Percentiles rank a stretch among this genome's conserved stretches.
These are phyloP conservation scores for Episyrphus balteatus DNA, from an alignment of 1,140 invertebrate species.

Conservation along the genomic window DNA sequence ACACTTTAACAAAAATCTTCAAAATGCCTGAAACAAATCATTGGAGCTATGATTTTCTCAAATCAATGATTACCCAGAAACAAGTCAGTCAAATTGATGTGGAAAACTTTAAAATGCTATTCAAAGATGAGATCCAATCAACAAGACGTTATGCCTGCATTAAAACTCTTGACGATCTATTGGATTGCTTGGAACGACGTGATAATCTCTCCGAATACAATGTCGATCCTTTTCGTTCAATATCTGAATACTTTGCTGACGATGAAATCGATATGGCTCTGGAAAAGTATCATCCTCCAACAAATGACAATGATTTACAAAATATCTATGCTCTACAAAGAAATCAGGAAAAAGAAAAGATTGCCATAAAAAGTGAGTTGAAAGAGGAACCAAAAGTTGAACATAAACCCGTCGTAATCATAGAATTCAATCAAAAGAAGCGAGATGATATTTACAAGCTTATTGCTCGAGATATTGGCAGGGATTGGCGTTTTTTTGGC, in stretches of 20 bases:
- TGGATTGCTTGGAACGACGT: conserved; percentile 20
- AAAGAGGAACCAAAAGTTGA: background rate
- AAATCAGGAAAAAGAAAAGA: conserved; percentile 10
- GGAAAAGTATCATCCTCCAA: conserved; percentile 7
- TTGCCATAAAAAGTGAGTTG: conserved; percentile 13
- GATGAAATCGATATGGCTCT: conserved; percentile 9
- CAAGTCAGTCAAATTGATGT: conserved; percentile 6
- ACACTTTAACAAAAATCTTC: background rate
- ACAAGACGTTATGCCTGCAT: conserved; percentile 14
- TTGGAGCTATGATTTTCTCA: conserved; percentile 21
- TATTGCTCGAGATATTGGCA: conserved; percentile 35
- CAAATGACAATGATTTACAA: background rate
- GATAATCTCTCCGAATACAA: conserved; percentile 19
- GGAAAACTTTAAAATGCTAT: conserved; percentile 12
- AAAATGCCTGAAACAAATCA: background rate
- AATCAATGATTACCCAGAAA: conserved; percentile 11
- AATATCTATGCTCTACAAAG: background rate
- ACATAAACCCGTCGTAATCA: background rate
- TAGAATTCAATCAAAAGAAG: conserved; percentile 16
- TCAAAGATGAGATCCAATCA: conserved; percentile 16
- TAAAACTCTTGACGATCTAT: conserved; percentile 11
- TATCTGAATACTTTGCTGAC: conserved; percentile 1
- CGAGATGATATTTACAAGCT: conserved; percentile 20
- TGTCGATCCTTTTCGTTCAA: conserved; percentile 11
- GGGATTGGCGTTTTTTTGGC: conserved; percentile 41